These are phyloP conservation scores for Ramphastos sulfuratus DNA, from an alignment of 2,113 vertebrate species.

Conservation along the genomic window DNA sequence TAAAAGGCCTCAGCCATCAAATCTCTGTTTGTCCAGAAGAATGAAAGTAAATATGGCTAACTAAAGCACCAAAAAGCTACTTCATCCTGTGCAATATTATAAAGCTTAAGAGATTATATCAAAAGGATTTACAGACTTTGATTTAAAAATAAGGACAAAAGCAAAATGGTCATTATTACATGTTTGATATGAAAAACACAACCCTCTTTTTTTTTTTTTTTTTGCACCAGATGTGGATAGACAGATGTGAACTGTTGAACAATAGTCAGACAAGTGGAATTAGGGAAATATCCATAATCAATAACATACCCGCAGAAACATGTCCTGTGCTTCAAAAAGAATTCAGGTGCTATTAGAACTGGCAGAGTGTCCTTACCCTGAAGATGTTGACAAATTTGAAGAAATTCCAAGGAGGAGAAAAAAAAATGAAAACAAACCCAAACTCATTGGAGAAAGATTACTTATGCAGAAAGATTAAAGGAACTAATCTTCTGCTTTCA, in stretches of 20 bases:
- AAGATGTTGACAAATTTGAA: conserved; percentile 57
- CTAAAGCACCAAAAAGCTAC: conserved; percentile 22
- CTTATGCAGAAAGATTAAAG: conserved; percentile 41
- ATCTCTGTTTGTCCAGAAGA: background rate
- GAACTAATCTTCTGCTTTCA: conserved; percentile 1
- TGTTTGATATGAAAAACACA: conserved; percentile 30
- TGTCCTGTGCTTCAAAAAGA: conserved; percentile 53
- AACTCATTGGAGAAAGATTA: background rate
- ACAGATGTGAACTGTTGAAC: conserved; percentile 27
- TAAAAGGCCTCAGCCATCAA: conserved; percentile 13
- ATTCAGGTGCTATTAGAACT: conserved; percentile 39
- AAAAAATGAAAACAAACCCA: background rate
- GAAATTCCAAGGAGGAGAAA: conserved; percentile 29
- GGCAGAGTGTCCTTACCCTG: conserved; percentile 40
- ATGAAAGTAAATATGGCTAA: conserved; percentile 12
- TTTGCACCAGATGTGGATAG: conserved; percentile 65
- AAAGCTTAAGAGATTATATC: conserved; percentile 43
- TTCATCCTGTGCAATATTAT: conserved; percentile 56
- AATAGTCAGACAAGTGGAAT: conserved; percentile 31
- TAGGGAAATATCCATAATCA: conserved; percentile 51
- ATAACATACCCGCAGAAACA: conserved; percentile 48
- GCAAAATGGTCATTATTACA: conserved; percentile 45
- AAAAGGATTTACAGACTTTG: conserved; percentile 54
- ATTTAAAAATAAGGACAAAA: conserved; percentile 62
- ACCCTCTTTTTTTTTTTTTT: conserved; percentile 35